Percentiles rank a stretch among this genome's conserved stretches.
phyloP scores from a whole-genome alignment of 2,888 invertebrate species.

The Dynastes grantii region DNA sequence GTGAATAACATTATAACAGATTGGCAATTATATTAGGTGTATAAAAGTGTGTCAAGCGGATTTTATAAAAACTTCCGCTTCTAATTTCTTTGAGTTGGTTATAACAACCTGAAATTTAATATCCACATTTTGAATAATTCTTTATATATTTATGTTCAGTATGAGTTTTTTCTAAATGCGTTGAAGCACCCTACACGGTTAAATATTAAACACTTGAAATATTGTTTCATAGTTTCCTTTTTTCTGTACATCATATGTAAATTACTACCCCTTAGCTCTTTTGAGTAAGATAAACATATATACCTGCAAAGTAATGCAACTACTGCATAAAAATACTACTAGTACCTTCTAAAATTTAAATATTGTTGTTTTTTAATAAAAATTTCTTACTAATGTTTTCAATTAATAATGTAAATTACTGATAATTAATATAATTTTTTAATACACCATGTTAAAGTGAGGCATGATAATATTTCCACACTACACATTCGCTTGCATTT shows the following conservation, averaged over 20 bases:
- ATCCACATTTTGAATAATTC: too few relatives aligned
- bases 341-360: constrained; percentile 21
- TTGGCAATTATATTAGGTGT: too few relatives aligned
- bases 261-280: constrained; percentile 34
- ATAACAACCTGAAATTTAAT: too few relatives aligned
- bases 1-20: too few relatives aligned
- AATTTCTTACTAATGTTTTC: constrained; percentile 52
- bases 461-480: constrained; percentile 61
- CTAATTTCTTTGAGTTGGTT: too few relatives aligned
- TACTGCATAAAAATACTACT: constrained; percentile 17
- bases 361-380: constrained; percentile 37
- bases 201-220: too few relatives aligned
- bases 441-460: constrained; percentile 63
- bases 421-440: constrained; percentile 25
- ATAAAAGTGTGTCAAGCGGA: too few relatives aligned
- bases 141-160: too few relatives aligned
- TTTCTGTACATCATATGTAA: background rate
- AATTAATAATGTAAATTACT: constrained; percentile 10
- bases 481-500: constrained; percentile 62
- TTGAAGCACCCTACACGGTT: too few relatives aligned
- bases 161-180: too few relatives aligned
- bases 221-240: too few relatives aligned
- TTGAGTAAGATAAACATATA: constrained; percentile 34
- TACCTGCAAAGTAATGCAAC: background rate
- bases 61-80: too few relatives aligned